Evolutionary conservation across 2,113 vertebrate genomes (phyloP), one percentile per base, ranked within the genome.

Genomic region (Alligator mississippiensis): DNA sequence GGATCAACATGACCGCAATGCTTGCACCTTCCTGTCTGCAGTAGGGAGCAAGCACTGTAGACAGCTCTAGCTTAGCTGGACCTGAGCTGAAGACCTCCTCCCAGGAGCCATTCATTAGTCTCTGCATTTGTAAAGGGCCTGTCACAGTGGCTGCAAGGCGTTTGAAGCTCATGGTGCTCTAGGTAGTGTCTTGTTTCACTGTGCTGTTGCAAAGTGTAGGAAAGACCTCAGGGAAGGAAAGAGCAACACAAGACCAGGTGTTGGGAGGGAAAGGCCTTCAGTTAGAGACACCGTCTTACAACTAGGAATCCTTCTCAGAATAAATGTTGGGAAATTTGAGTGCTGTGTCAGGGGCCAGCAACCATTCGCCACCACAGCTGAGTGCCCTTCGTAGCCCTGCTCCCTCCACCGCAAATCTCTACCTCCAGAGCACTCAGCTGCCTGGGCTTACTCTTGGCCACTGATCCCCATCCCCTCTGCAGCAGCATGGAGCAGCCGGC

Each of bases 401-500:
- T n/a, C 28, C 15, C 16, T 38, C 38, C 38, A 5, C 38, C 38
- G 38, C 38, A 38, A 8, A 38, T 38, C 38, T 38, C 38, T 38
- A 38, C 38, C 38, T 38, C 38, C 38, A 38, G 38, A 38, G 38
- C 38, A 38, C 38, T 38, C 38, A 70, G 30, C 17, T 19, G 18
- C 18, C 17, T 22, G 68, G 30, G 17, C 5, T 7, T 22, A 30
- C 34, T 70, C 30, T 21, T 30, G 12, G 68, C 4, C 28, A 13
- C 19, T 14, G 59, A 19, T 9, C 59, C 13, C 3, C 0, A 1
- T 38, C 57, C 28, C 0, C 0, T 3, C 70, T 87, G 54, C 55
- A 74, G 22, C 0, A 0, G n/a, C 3, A 0, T 0, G 0, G 64
- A 14, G 22, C 34, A 54, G 22, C 13, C 12, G 74, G 18, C 19